phyloP scores from a whole-genome alignment of 2,113 vertebrate genomes.

The Colius striatus region DNA sequence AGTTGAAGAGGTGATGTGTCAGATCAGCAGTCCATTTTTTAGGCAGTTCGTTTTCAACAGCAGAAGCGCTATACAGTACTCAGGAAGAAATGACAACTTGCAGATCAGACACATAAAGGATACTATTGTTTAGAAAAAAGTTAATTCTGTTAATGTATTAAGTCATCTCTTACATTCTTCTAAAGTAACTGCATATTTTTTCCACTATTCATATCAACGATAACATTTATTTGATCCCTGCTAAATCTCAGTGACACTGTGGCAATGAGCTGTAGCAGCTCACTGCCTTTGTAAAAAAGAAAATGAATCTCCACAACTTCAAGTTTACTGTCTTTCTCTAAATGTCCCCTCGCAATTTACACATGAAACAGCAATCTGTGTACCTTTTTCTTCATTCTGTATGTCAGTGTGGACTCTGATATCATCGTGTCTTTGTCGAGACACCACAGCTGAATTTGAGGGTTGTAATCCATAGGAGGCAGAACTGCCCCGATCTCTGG shows the following conservation, averaged over 20 bases:
- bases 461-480: conserved; percentile 87
- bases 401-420: conserved; percentile 84
- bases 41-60: neutral
- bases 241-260: neutral
- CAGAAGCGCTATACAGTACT: neutral
- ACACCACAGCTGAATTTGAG: conserved; percentile 87
- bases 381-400: conserved; percentile 88
- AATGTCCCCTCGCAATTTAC: neutral
- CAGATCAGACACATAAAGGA: neutral
- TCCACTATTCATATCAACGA: neutral
- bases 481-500: conserved; percentile 88
- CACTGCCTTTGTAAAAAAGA: neutral
- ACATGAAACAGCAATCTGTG: conserved; percentile 13
- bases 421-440: conserved; percentile 90
- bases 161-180: neutral
- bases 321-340: neutral
- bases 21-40: neutral
- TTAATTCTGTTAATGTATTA: neutral
- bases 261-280: neutral
- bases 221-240: neutral
- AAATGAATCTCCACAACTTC: neutral
- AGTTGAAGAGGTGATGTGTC: neutral
- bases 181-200: neutral
- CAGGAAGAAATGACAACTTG: neutral
- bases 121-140: neutral